Evolutionary conservation across 2,797 vertebrate genomes (phyloP).

Genomic region (Caiman crocodilus): DNA sequence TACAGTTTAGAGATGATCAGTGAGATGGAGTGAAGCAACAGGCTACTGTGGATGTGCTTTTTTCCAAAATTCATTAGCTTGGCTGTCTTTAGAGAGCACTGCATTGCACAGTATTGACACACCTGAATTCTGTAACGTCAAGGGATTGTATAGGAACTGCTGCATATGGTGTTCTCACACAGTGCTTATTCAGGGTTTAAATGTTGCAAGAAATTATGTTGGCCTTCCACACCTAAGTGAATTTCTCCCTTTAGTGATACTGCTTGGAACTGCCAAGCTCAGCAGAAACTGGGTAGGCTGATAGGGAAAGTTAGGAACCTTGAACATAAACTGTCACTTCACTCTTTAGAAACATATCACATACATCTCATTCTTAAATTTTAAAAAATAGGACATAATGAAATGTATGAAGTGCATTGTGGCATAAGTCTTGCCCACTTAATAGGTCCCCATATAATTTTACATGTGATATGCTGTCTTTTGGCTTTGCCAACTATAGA

Average conservation of each 20-base stretch:
- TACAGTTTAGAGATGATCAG: no score
- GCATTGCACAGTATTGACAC: no score
- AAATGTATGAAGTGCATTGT: conserved; percentile 20
- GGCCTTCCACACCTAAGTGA: background rate
- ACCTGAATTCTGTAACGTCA: background rate
- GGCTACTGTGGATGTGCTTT: no score
- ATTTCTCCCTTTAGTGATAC: background rate
- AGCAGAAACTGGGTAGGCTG: background rate
- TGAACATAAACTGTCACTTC: background rate
- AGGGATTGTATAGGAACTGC: fast-evolving
- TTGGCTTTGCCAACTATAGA: conserved; percentile 48
- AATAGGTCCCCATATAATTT: conserved; percentile 39
- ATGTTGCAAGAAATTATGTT: background rate
- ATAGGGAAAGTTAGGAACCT: background rate
- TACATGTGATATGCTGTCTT: background rate
- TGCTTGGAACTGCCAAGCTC: background rate
- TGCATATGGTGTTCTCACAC: background rate
- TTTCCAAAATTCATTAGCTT: no score
- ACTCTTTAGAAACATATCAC: background rate
- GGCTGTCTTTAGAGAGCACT: no score
- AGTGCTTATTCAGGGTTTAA: background rate
- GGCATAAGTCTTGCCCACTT: background rate
- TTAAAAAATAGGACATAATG: conserved; percentile 43
- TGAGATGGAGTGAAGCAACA: no score
- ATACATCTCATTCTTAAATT: conserved; percentile 35